A percentile compares a stretch with the other conserved stretches of the same genome.
Evolutionary conservation across 2,888 invertebrate genomes (phyloP).

Genomic region (Dicyrtomina minuta): DNA sequence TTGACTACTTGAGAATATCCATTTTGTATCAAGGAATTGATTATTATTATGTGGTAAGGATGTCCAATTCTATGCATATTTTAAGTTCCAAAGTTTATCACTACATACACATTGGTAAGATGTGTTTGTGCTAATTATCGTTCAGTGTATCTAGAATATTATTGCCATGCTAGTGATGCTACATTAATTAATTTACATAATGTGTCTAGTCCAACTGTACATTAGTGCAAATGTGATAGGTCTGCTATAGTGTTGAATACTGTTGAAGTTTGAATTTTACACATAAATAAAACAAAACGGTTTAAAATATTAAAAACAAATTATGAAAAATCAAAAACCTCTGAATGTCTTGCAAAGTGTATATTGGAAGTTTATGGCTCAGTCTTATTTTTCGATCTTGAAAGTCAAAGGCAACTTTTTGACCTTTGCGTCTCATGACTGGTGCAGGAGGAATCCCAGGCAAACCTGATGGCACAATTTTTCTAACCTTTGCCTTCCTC

Average conservation of each 20-base stretch:
- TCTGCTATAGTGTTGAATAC: no score
- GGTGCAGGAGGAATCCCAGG: slow-evolving; percentile 10
- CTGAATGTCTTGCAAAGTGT: slow-evolving; percentile 6
- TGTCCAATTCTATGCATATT: background rate
- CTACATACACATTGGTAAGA: no score
- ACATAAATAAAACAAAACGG: no score
- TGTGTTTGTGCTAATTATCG: no score
- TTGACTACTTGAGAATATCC: slow-evolving; percentile 39
- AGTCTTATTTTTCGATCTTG: background rate
- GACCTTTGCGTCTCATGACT: background rate
- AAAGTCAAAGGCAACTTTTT: slow-evolving; percentile 9
- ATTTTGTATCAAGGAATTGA: background rate
- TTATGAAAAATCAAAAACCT: no score
- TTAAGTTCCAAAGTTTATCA: no score
- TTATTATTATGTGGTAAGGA: slow-evolving; percentile 7
- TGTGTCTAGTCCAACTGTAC: background rate
- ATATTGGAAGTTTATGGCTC: background rate
- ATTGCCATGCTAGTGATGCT: no score
- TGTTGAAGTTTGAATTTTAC: no score
- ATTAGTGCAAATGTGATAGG: no score
- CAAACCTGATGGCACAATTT: background rate
- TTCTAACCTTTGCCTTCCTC: background rate
- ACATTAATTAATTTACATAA: background rate
- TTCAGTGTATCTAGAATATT: no score
- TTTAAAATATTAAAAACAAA: no score